phyloP scores from a whole-genome alignment of 53 echinoderm and acorn worm genomes.

The Pentamera pediparva region DNA sequence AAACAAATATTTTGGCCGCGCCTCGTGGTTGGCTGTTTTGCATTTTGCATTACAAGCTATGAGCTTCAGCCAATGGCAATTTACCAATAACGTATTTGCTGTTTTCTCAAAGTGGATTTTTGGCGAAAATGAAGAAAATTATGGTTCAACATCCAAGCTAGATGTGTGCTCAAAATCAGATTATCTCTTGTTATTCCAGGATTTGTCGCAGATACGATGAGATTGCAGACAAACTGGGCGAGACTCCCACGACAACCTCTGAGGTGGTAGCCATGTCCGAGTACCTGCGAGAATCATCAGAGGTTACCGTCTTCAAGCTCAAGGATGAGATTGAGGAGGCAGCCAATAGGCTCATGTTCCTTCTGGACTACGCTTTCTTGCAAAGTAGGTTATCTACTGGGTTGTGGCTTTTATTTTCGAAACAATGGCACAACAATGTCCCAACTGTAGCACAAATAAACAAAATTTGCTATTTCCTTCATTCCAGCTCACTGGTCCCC shows the following conservation, averaged over 20 bases:
- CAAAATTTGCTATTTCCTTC: background rate
- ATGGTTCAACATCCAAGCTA: too few species aligned
- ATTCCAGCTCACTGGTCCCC: too few species aligned
- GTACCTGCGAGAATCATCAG: constrained; percentile 69
- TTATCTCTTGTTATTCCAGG: too few species aligned
- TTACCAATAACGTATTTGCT: too few species aligned
- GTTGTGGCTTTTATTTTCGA: background rate
- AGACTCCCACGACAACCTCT: constrained; percentile 79
- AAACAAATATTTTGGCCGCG: too few species aligned
- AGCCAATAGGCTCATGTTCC: constrained; percentile 86
- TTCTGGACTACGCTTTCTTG: constrained; percentile 93
- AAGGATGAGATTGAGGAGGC: constrained; percentile 98
- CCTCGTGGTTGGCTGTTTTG: too few species aligned
- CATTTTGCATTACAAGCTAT: too few species aligned
- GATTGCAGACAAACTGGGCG: constrained; percentile 67
- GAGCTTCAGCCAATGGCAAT: too few species aligned
- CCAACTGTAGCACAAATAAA: background rate
- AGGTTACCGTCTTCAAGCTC: constrained; percentile 93
- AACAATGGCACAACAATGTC: too few species aligned
- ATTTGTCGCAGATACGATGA: constrained; percentile 97
- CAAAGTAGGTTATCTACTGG: constrained; percentile 58
- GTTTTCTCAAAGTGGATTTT: too few species aligned
- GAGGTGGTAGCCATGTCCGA: constrained; percentile 85
- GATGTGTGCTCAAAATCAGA: too few species aligned
- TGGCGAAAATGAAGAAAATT: too few species aligned